Evolutionary conservation across 2,888 invertebrate species (phyloP), one percentile per base, ranked within the genome.

Genomic region (Ceratothoa steindachneri): DNA sequence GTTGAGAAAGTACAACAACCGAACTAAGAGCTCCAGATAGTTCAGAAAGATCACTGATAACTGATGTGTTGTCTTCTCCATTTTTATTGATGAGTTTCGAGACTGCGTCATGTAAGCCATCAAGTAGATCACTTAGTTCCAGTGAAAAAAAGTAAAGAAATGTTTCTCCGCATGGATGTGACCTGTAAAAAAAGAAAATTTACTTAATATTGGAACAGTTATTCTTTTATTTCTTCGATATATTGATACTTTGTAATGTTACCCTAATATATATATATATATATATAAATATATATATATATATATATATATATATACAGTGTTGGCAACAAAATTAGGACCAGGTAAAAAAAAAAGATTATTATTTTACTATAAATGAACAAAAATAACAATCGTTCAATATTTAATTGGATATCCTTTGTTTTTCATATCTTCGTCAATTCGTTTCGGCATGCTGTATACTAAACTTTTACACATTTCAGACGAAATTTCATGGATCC

Each of bases 91-190:
- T 72, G 4, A 79, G 79, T n/a, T 72, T 70, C 0, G 79, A 74
- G 30, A 79, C 79, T 5, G 79, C 79, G 31, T 79, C 79, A 29
- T 79, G 79, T 19, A 79, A 76, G 1, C 79, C 79, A 53, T 79
- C 76, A 53, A 79, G 53, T 30, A 79, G 69, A n/a, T 71, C 67
- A 31, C 76, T 76, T 22, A 79, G 76, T 71, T 79, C 79, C 29
- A 73, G 75, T 12, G 74, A 76, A 68, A 74, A 79, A 72, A 79
- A 79, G 68, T 79, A 79, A 41, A 79, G 74, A 65, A 71, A 79
- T 22, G 76, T 73, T 69, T 79, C 79, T 24, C 79, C 79, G 60
- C 79, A 79, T 30, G 79, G 79, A 69, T 79, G 79, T 15, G 74
- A 69, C 69, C 79, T 76, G 79, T 15, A 22, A 68, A 51, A 1